These are phyloP conservation scores for Herminia tarsipennalis DNA, from an alignment of 2,888 invertebrate genomes.

Conservation along the genomic window DNA sequence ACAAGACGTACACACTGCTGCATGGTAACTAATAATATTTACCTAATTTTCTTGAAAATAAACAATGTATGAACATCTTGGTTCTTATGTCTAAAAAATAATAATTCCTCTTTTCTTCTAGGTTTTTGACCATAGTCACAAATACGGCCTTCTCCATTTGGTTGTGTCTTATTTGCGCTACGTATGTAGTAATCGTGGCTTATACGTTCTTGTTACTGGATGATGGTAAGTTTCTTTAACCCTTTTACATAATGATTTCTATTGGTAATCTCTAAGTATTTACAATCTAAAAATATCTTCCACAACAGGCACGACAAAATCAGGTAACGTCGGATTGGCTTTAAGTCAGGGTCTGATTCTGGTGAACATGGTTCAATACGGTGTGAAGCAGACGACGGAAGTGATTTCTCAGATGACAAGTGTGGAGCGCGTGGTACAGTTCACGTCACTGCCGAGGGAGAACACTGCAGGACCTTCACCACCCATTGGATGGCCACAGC, in stretches of 20 bases:
- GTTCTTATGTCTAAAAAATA: not conserved
- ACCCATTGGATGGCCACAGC: constrained; percentile 86
- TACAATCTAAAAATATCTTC: not conserved
- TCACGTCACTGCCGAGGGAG: constrained; percentile 90
- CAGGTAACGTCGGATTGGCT: constrained; percentile 90
- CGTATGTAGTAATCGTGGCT: constrained; percentile 86
- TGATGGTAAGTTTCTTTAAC: constrained; percentile 75
- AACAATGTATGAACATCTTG: too few relatives aligned
- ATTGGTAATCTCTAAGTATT: not conserved
- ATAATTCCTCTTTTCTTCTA: constrained; percentile 47
- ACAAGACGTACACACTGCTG: constrained; percentile 88
- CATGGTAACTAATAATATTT: constrained; percentile 82
- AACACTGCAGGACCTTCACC: constrained; percentile 87
- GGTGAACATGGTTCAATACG: constrained; percentile 93
- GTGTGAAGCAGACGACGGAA: constrained; percentile 92
- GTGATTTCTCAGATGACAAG: constrained; percentile 91
- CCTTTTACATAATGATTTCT: not conserved
- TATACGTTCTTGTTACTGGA: constrained; percentile 87
- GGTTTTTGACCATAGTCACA: constrained; percentile 86
- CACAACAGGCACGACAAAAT: constrained; percentile 78
- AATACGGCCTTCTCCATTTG: constrained; percentile 88
- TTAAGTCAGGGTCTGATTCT: constrained; percentile 90
- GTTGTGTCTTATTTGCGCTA: constrained; percentile 87
- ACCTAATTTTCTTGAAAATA: too few relatives aligned
- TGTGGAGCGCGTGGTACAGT: constrained; percentile 93